Base-by-base conservation (phyloP, 2,797 vertebrate genomes). In the Tragelaphus eurycerus region DNA sequence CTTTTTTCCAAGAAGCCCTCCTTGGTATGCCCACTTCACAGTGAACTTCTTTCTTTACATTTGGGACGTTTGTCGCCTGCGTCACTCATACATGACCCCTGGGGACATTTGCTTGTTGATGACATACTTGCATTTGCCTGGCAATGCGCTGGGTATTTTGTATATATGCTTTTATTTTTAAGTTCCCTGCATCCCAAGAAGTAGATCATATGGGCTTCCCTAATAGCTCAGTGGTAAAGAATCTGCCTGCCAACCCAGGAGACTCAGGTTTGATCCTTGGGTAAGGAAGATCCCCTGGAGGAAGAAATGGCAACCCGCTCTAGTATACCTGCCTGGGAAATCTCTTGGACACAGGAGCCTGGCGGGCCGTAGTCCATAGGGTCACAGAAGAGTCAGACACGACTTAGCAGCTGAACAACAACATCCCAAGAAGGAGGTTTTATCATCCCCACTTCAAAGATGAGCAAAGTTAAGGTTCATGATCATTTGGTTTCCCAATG, bases 11-110 rank as follows among this genome's bases (percentile, higher is more conserved):
- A 67, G 81, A 93, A 89, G 59, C 6, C n/a, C 21, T 82, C 55
- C 64, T 43, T 46, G 31, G 55, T 82, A 78, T 89, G 4, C 78
- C 12, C 62, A 4, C 1, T 25, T 11, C n/a, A 10, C 55, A 14
- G 14, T 9, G 54, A 89, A 14, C 7, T n/a, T 11, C 10, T 67
- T 27, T 78, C 31, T 82, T 84, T 17, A 71, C 34, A 0, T 59
- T 4, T 21, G 2, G 27, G 60, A 16, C 13, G 2, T 23, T 55
- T 2, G 0, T 15, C 17, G 0, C 79, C 79, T 34, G 7, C 13
- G 2, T 54, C 50, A 55, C 31, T 55, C 79, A 54, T 23, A 25
- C 31, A 8, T 8, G 50, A 23, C 4, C 7, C 57, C 31, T 59
- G 8, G 17, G 25, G 62, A 59, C 14, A 23, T 67, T 54, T 60